phyloP scores from a whole-genome alignment of 2,797 vertebrate species.

The Lagocephalus sceleratus region DNA sequence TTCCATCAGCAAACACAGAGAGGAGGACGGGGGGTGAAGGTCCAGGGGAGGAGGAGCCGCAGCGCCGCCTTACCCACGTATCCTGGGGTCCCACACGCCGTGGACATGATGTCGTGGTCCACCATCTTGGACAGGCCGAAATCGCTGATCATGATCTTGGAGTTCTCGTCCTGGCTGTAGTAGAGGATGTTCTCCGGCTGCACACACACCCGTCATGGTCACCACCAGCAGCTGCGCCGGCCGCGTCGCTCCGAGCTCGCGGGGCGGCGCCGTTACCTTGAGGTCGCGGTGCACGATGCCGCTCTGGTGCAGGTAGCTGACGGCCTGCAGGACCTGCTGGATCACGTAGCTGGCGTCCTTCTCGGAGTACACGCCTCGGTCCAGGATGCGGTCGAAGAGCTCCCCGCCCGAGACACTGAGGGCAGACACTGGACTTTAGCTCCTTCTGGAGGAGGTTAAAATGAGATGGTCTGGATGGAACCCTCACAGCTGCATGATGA shows the following conservation, averaged over 20 bases:
- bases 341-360: constrained; percentile 94
- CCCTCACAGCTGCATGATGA: constrained; percentile 98
- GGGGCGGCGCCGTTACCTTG: constrained; percentile 75
- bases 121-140: constrained; percentile 97
- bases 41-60: too few relatives aligned
- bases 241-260: too few relatives aligned
- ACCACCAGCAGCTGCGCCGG: not conserved
- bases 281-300: constrained; percentile 92
- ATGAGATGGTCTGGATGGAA: rapidly evolving
- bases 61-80: constrained; percentile 97
- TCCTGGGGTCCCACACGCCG: constrained; percentile 94
- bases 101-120: constrained; percentile 92
- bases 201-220: not conserved
- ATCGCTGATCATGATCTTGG: constrained; percentile 98
- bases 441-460: not conserved
- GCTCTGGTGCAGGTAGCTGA: constrained; percentile 88
- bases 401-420: constrained; percentile 91
- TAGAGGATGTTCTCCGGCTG: constrained; percentile 97
- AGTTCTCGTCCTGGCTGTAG: constrained; percentile 87
- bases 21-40: not conserved
- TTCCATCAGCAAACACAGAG: not conserved
- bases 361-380: constrained; percentile 93
- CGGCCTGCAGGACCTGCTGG: constrained; percentile 90
- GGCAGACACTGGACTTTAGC: not conserved
- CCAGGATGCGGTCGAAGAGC: constrained; percentile 97